Base-by-base conservation (phyloP, 2,113 vertebrate species). In the Proteles cristata region DNA sequence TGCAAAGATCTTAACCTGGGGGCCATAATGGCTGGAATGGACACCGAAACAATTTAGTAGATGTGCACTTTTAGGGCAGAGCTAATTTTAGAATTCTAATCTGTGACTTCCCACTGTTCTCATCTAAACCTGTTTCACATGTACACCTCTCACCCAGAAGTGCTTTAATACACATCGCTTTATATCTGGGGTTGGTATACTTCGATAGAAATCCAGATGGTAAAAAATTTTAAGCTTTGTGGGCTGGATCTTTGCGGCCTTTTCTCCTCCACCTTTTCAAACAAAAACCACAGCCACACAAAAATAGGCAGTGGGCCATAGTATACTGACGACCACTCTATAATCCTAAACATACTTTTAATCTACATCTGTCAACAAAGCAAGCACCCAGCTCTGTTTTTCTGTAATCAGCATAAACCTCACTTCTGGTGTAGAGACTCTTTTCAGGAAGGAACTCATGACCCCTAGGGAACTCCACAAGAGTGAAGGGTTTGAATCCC, bases 161-260 rank as follows among this genome's bases (percentile, higher is more conserved):
- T 73, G 31, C 35, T 82, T 88, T 66, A 53, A 25, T 65, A 74
- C 2, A 1, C 50, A n/a, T 16, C 48, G 35, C 25, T 76, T 76
- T 48, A 25, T 45, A 21, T 55, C 31, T 48, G 58, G 12, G 39
- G 33, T 69, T 61, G 71, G 71, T 63, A 61, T 61, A 66, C 31
- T 55, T 90, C 45, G 61, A 11, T 26, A 83, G 33, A 89, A 50
- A 85, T 35, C 61, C 69, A 55, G 45, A 16, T 39, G 28, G 15
- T 33, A 77, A 90, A 90, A 93, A 39, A 25, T 84, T 66, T 84
- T 76, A 81, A 92, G 68, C 33, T 77, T 39, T 43, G 48, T 96
- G 33, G 39, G 7, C 82, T 23, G 50, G 39, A 25, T 79, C 63
- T 95, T 71, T 25, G n/a, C 61, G 65, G 76, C 35, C 88, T 39